Conservation (phyloP, 2,113 vertebrate genomes). For the Sceloporus tristichus region DNA sequence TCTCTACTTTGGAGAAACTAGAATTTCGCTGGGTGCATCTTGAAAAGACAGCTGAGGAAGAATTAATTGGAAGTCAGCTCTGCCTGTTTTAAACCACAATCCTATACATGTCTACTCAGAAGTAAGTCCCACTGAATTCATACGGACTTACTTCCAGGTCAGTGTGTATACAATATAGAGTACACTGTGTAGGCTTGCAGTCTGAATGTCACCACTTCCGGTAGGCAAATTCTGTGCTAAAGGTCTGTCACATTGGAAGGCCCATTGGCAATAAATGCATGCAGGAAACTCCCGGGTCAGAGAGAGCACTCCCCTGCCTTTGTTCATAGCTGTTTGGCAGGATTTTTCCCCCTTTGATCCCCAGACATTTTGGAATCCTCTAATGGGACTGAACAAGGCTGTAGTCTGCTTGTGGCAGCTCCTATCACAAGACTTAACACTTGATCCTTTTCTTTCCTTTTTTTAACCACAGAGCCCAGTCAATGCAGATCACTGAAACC, state of each 20-base stretch:
- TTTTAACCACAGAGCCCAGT: constrained; percentile 69
- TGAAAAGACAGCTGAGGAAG: constrained; percentile 23
- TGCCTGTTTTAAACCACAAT: not conserved
- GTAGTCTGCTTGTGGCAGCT: constrained; percentile 29
- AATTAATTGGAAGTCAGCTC: constrained; percentile 10
- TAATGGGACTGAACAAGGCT: constrained; percentile 30
- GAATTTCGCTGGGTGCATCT: constrained; percentile 10
- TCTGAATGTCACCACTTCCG: not conserved
- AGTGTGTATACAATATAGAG: not conserved
- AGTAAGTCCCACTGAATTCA: not conserved
- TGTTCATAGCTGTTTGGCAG: constrained; percentile 45
- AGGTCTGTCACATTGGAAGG: constrained; percentile 1
- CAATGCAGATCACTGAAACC: constrained; percentile 76
- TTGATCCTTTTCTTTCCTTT: constrained; percentile 26
- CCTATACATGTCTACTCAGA: constrained; percentile 11
- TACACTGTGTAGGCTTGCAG: not conserved
- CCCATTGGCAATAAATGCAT: not conserved
- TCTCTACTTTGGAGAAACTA: constrained; percentile 12
- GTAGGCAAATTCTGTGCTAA: constrained; percentile 18
- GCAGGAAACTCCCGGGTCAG: constrained; percentile 14
- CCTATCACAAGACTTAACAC: constrained; percentile 52
- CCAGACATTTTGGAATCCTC: constrained; percentile 15
- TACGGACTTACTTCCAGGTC: not conserved
- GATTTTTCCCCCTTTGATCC: constrained; percentile 68
- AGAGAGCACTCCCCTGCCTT: constrained; percentile 18